Evolutionary conservation across 2,797 vertebrate genomes (phyloP), one percentile per base, ranked within the genome.

Genomic region (Eospalax fontanierii): DNA sequence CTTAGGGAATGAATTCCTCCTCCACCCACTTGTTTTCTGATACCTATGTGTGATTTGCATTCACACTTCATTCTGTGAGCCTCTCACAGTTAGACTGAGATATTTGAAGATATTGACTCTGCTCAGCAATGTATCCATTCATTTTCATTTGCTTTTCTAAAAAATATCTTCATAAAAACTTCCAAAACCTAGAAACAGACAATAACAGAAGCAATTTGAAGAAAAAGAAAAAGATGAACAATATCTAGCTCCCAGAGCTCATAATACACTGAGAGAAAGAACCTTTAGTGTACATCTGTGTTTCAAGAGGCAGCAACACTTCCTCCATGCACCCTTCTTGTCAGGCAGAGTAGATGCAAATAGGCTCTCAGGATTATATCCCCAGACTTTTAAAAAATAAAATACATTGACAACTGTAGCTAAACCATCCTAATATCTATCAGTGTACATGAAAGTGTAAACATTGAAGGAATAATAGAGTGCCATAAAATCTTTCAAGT

Each of bases 91-190:
- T 26, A 40, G 16, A 28, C 6, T 46, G 43, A 92, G 59, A 28
- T 83, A 90, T 71, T 93, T 59, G 70, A 59, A 82, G 75, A 66
- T 90, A 54, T 46, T 5, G 30, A 87, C 46, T 89, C 68, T 61
- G 22, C 73, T 54, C 24, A 46, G 22, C n/a, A 89, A 24, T 57
- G 50, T 46, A n/a, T 73, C 81, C 15, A 70, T 66, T 68, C 46
- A 43, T 40, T 89, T 75, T 61, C 63, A 59, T 71, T 74, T 88
- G 11, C 22, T 88, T 96, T 93, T 65, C 71, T 75, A 86, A 96
- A 76, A 4, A n/a, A 30, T 10, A 79, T 12, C 22, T 57, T 85
- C 24, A 22, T 38, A 35, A 87, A 73, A 68, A 18, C 70, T 82
- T 68, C 40, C 88, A 63, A 26, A 81, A 66, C 4, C 43, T 26